Percentiles rank a stretch among this genome's conserved stretches.
Conservation (phyloP, 2,888 invertebrate genomes). For the Spatulosminthurus flaviceps region DNA sequence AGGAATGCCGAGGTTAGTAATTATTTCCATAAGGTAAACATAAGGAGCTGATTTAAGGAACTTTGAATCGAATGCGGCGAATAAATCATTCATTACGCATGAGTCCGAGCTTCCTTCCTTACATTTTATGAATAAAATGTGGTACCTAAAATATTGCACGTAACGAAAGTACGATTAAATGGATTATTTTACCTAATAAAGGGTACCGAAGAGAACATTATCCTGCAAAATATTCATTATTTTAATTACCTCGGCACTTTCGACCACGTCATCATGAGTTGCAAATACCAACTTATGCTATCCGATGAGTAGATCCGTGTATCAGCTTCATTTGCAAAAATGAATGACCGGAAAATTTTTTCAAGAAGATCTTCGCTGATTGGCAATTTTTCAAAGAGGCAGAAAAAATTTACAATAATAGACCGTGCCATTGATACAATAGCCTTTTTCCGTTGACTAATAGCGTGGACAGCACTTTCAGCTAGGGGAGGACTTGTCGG, state of each 20-base stretch:
- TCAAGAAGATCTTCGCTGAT: conserved; percentile 32
- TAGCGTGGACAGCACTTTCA: not conserved
- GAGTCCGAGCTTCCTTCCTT: not conserved
- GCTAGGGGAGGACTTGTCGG: not conserved
- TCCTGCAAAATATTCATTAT: not conserved
- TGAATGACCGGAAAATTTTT: conserved; percentile 30
- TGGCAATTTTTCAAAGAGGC: conserved; percentile 28
- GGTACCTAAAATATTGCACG: conserved; percentile 23
- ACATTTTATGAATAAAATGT: conserved; percentile 39
- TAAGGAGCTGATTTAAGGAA: conserved; percentile 33
- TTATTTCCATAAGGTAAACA: conserved; percentile 26
- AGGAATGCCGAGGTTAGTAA: conserved; percentile 27
- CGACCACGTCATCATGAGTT: conserved; percentile 47
- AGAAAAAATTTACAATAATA: conserved; percentile 35
- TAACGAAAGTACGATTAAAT: not conserved
- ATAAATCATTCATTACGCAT: conserved; percentile 18
- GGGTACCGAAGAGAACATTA: no score
- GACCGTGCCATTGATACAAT: conserved; percentile 23
- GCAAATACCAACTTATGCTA: conserved; percentile 44
- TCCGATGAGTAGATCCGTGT: conserved; percentile 20
- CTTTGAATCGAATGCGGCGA: conserved; percentile 27
- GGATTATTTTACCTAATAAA: no score
- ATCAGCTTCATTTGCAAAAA: conserved; percentile 28
- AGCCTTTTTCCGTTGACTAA: conserved; percentile 28
- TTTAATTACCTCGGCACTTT: conserved; percentile 24